Base-by-base conservation (phyloP, 2,888 invertebrate species). In the Luperina testacea region DNA sequence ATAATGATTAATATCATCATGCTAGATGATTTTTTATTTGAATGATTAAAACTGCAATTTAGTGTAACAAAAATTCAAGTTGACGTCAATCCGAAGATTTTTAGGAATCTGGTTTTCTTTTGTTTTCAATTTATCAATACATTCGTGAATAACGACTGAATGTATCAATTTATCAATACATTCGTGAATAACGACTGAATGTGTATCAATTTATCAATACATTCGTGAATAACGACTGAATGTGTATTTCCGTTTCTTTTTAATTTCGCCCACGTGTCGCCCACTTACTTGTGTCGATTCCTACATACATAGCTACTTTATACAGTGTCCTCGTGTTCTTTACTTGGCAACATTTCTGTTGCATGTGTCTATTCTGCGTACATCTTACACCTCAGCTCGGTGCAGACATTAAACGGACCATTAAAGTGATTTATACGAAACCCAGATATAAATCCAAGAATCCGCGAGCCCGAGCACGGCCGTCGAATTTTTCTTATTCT, bases 401-500 rank as follows among this genome's bases (percentile, higher is more conserved):
- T 87, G 89, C 88, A 84, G 90, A 93, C 94, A 94, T 94, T 94
- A 94, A 91, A 88, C 93, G 93, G 93, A 88, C 94, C 95, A 95
- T 95, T 95, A 95, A 93, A 92, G 94, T 94, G 95, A 95, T 95
- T 95, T 95, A 95, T 93, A 90, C 87, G 78, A 90, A 90, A 91
- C 92, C 91, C 91, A 89, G 90, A 91, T 91, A 94, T 94, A 95
- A 94, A 95, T 94, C 93, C 92, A 90, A 83, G 90, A 91, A 92
- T 92, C 91, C 90, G 88, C 88, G 90, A 87, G 87, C 89, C 87
- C 80, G 88, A 92, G 91, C 92, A 93, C 91, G 93, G 91, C 90
- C 93, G 91, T 91, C 91, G 91, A 93, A 91, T 93, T 93, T 92
- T 92, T 93, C 91, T 90, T 87, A 88, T 89, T 89, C 89, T 90